Evolutionary conservation across 2,113 vertebrate genomes (phyloP), one percentile per base, ranked within the genome.

Genomic region (Peromyscus leucopus): DNA sequence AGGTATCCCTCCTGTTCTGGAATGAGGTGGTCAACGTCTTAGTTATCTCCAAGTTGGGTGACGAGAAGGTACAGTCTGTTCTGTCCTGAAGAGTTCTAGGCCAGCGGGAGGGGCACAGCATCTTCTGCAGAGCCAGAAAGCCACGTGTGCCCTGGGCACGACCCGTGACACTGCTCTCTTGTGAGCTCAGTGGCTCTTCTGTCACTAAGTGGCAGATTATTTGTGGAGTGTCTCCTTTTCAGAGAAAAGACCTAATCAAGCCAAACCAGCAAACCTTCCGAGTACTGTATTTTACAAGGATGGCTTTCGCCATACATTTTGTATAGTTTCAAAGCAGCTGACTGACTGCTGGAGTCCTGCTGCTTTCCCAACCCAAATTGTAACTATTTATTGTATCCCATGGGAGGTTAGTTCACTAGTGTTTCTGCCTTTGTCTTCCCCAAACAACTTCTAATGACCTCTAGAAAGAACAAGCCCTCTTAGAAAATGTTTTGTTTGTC

Each of bases 241-340:
- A 93, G 83, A 96, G 74, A 91, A 93, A 79, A 95, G 63, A 97
- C 67, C 94, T 97, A 46, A 46, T 31, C 39, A 95, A 96, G 76
- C 86, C 89, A 96, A 97, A 90, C 94, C 94, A 90, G 39, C 79
- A 90, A 89, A 36, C 72, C 55, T 63, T 80, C 74, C 33, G 42
- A 97, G 63, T 93, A 87, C 91, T 93, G 3, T 94, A 92, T 96
- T 93, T 94, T 75, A 86, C 94, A 74, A 74, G 86, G 28, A 59
- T 86, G 55, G 76, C 96, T 48, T 42, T 63, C 76, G 26, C 75
- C 69, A n/a, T 94, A 79, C 93, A 57, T 92, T 97, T 95, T 90
- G 82, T 89, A 74, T 94, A 93, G 78, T 96, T 95, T 93, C 92
- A 94, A 87, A 75, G 91, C 91, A 91, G 89, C 86, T 74, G 51